Conservation (phyloP, 2,888 invertebrate genomes). For the Chromoteleia sp. region DNA sequence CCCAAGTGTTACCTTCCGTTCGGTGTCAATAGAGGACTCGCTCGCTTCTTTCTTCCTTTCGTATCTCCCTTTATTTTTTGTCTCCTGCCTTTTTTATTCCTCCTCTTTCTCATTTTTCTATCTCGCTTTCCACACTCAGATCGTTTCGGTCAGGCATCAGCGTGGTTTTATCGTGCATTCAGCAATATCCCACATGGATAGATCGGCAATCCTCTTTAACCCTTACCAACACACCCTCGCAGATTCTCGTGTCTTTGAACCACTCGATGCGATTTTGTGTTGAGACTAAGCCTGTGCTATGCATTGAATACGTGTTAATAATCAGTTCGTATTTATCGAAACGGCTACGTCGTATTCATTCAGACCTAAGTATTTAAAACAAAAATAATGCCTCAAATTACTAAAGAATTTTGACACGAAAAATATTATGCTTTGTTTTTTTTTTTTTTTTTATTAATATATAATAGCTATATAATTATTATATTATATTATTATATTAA, state of each 20-base stretch:
- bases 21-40: conserved; percentile 79
- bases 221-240: conserved; percentile 70
- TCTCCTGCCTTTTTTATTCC: conserved; percentile 66
- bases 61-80: conserved; percentile 56
- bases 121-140: conserved; percentile 71
- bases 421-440: too few species aligned
- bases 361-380: too few species aligned
- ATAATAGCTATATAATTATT: too few species aligned
- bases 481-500: too few species aligned
- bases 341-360: too few species aligned
- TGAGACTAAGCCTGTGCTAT: conserved; percentile 44
- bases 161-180: conserved; percentile 81
- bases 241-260: conserved; percentile 64
- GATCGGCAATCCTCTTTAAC: conserved; percentile 83
- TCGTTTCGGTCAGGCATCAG: conserved; percentile 78
- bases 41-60: conserved; percentile 55
- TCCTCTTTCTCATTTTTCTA: conserved; percentile 58
- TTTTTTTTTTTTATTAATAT: too few species aligned
- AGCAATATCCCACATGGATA: conserved; percentile 81
- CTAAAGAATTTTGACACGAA: too few species aligned
- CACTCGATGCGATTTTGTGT: conserved; percentile 69
- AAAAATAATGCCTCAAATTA: too few species aligned
- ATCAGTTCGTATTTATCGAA: conserved; percentile 55
- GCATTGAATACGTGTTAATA: conserved; percentile 60
- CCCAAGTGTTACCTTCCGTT: conserved; percentile 82